Evolutionary conservation across 2,797 vertebrate species (phyloP), one percentile per base, ranked within the genome.

Genomic region (Labroides dimidiatus): DNA sequence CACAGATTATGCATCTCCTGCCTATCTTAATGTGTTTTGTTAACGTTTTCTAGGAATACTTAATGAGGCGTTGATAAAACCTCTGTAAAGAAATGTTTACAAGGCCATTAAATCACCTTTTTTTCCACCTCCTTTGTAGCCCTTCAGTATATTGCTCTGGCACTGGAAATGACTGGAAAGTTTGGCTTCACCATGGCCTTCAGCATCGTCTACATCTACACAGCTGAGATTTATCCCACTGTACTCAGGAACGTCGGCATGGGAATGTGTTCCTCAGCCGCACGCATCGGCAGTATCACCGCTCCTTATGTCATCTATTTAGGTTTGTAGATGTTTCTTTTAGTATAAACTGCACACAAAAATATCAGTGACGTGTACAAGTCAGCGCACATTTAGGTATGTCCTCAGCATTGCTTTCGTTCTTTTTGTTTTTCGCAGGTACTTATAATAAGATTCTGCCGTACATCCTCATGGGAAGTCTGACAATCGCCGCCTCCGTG

Each of bases 141-240:
- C 0, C 74, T 91, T 15, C 83, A 86, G 10, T 77, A 72, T 0
- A 20, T 97, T 2, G 93, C 96, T 9, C 84, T 95, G 45, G 30
- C 89, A 0, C 81, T 99, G 81, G 96, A 97, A 84, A 97, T 99
- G 96, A 70, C 93, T 0, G 96, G 97, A 30, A 99, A 99, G 75
- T 98, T 99, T 73, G 96, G 96, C 56, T 92, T 98, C 91, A 98
- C 97, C 1, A 91, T 96, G 78, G 94, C 96, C 66, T 98, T 97
- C 69, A 91, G 95, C 36, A 96, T 96, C 55, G 95, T 97, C 64
- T 99, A 98, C 49, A 96, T 97, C 83, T 98, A 96, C 91, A 97
- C 96, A 0, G 95, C 96, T 0, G 96, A 99, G 91, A 90, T 99
- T 17, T 99, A 97, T 73, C 96, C 97, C 37, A 99, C 97, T 0